These are phyloP conservation scores for Scotopteryx bipunctaria DNA, from an alignment of 2,888 invertebrate species.

Conservation along the genomic window DNA sequence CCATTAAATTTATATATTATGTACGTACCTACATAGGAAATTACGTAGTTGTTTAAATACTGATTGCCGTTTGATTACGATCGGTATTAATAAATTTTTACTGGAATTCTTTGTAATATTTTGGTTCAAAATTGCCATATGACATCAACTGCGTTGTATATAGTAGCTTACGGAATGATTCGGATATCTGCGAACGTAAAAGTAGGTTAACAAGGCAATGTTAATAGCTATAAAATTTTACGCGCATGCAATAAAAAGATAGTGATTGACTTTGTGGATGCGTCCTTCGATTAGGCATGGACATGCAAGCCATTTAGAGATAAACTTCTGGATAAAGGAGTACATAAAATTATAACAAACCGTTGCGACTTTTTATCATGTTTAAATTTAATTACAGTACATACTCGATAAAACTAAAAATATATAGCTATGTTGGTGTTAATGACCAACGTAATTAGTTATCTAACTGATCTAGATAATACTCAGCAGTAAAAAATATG, in stretches of 20 bases:
- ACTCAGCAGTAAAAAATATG: neutral
- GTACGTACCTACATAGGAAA: constrained; percentile 68
- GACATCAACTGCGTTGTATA: constrained; percentile 26
- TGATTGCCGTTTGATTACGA: constrained; percentile 67
- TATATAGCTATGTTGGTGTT: neutral
- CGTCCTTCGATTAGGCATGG: constrained; percentile 31
- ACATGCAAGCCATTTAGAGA: constrained; percentile 27
- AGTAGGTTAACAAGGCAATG: constrained; percentile 39
- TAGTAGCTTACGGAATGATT: constrained; percentile 26
- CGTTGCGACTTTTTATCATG: constrained; percentile 19
- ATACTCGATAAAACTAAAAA: constrained; percentile 3
- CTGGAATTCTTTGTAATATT: constrained; percentile 39
- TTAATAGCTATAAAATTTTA: constrained; percentile 38
- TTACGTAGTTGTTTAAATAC: constrained; percentile 73
- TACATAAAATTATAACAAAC: constrained; percentile 16
- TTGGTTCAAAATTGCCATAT: constrained; percentile 32
- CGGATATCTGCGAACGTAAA: constrained; percentile 32
- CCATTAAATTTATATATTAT: constrained; percentile 76
- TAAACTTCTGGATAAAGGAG: constrained; percentile 9
- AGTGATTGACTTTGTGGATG: constrained; percentile 38
- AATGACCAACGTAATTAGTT: neutral
- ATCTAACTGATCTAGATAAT: too few relatives aligned
- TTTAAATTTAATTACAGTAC: constrained; percentile 9
- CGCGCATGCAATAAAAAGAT: constrained; percentile 37
- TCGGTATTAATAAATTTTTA: constrained; percentile 60